These are phyloP conservation scores for Charanyca ferruginea DNA, from an alignment of 2,888 invertebrate genomes.

Conservation along the genomic window DNA sequence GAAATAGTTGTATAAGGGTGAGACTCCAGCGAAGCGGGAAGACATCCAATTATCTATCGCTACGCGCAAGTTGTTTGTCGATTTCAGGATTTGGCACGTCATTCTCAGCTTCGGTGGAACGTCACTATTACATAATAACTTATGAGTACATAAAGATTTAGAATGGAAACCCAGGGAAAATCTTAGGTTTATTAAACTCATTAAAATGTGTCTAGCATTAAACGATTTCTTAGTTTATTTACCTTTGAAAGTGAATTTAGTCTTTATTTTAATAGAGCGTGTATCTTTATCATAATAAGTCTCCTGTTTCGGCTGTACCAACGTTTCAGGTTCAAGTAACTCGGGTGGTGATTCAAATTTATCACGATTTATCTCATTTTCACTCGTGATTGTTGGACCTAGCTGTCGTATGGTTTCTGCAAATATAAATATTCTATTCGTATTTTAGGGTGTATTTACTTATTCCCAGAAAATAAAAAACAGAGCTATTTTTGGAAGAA, in stretches of 20 bases:
- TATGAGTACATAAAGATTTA: too few relatives aligned
- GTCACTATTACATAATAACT: too few relatives aligned
- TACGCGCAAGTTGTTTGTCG: too few relatives aligned
- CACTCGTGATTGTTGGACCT: constrained; percentile 1
- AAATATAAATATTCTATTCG: not conserved
- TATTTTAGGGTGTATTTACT: not conserved
- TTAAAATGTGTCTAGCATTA: too few relatives aligned
- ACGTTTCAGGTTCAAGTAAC: constrained; percentile 28
- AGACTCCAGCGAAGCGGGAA: too few relatives aligned
- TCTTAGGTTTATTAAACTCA: too few relatives aligned
- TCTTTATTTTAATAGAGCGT: constrained; percentile 79
- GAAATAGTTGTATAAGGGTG: too few relatives aligned
- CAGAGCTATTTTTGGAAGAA: too few relatives aligned
- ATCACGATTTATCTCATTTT: constrained; percentile 21
- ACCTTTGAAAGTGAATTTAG: constrained; percentile 81
- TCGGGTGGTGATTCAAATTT: constrained; percentile 24
- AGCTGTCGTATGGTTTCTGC: constrained; percentile 35
- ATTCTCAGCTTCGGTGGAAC: too few relatives aligned
- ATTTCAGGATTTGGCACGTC: too few relatives aligned
- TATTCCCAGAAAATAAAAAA: not conserved
- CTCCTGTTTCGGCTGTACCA: constrained; percentile 42
- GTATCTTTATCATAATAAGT: constrained; percentile 58
- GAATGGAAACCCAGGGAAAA: too few relatives aligned
- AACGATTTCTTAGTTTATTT: not conserved
- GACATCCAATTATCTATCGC: too few relatives aligned